Conservation (phyloP, 2,888 invertebrate genomes). For the Bimastos eiseni region DNA sequence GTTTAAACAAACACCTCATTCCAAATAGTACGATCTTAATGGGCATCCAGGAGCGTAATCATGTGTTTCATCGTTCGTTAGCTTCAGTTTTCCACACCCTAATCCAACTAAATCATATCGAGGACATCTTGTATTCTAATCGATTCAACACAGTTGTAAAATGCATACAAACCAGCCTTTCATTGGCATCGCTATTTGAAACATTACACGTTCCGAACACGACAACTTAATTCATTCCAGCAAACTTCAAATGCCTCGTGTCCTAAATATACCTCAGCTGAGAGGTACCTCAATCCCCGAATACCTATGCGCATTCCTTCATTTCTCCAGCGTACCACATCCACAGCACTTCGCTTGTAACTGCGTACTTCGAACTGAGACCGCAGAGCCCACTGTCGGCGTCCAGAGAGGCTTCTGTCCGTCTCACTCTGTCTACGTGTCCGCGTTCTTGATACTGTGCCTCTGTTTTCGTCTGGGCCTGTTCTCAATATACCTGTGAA, state of each 20-base stretch:
- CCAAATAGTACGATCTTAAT: too few species aligned
- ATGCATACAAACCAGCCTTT: not conserved
- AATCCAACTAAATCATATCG: not conserved
- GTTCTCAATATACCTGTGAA: conserved; percentile 6
- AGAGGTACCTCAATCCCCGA: not conserved
- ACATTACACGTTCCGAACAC: not conserved
- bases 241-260: not conserved
- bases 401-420: not conserved
- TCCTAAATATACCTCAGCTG: conserved; percentile 13
- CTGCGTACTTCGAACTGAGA: conserved; percentile 6
- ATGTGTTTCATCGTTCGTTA: not conserved
- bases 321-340: conserved; percentile 13
- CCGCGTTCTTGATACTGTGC: not conserved
- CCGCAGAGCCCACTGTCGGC: not conserved
- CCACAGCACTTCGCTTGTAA: conserved; percentile 13
- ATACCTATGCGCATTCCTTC: not conserved
- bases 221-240: conserved; percentile 9
- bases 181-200: not conserved
- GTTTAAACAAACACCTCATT: not conserved
- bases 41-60: too few species aligned
- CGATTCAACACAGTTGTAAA: not conserved
- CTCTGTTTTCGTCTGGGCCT: not conserved
- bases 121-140: not conserved
- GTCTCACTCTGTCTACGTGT: not conserved
- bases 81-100: not conserved